A percentile compares a stretch with the other conserved stretches of the same genome.
phyloP scores from a whole-genome alignment of 2,888 invertebrate genomes.

The Lepidocyrtoides sp. region DNA sequence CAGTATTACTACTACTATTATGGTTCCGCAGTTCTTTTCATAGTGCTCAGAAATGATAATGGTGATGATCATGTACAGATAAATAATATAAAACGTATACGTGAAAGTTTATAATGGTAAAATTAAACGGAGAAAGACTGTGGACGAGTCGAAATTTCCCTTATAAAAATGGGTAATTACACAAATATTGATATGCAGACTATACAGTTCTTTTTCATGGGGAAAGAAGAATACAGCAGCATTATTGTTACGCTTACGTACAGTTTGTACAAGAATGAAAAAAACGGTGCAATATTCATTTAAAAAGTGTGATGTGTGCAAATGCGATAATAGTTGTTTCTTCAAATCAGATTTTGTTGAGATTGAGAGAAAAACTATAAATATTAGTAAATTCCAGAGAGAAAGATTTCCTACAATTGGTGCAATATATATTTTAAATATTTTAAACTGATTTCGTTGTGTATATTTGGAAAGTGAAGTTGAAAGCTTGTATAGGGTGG shows the following conservation, averaged over 20 bases:
- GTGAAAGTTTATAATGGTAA: conserved; percentile 9
- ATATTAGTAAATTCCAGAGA: background rate
- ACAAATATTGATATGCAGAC: background rate
- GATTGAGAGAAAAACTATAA: background rate
- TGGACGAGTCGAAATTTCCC: conserved; percentile 9
- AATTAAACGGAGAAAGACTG: background rate
- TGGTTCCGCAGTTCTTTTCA: background rate
- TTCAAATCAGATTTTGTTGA: background rate
- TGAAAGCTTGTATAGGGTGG: too few species aligned
- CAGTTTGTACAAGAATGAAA: conserved; percentile 26
- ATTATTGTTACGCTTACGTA: conserved; percentile 39
- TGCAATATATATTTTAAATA: background rate
- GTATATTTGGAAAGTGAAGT: too few species aligned
- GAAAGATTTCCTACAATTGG: background rate
- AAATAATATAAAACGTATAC: background rate
- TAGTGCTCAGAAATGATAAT: background rate
- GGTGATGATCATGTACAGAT: background rate
- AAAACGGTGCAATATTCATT: conserved; percentile 11
- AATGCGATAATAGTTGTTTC: background rate
- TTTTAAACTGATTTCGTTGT: background rate
- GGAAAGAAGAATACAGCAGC: background rate
- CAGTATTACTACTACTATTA: background rate
- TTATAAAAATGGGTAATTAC: conserved; percentile 22
- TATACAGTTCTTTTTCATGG: background rate
- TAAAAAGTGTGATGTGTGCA: background rate